Conservation (phyloP, 2,888 invertebrate genomes). For the Emesis russula region DNA sequence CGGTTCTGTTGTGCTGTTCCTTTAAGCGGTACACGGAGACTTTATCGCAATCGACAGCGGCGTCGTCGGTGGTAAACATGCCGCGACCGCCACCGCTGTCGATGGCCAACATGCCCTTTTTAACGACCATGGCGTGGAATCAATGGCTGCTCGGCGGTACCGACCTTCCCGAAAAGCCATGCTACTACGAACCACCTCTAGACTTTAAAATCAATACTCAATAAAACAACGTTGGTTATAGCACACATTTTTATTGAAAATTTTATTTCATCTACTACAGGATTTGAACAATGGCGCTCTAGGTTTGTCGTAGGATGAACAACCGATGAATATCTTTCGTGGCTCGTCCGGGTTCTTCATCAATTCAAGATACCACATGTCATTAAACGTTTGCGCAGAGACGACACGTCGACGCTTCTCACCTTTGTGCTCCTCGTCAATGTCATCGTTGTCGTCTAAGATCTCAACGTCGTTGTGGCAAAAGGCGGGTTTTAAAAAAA, state of each 20-base stretch:
- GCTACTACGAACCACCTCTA: constrained; percentile 30
- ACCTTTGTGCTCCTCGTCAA: not conserved
- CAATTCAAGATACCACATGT: not conserved
- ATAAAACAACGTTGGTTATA: too few species aligned
- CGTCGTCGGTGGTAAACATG: not conserved
- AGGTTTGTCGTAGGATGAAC: not conserved
- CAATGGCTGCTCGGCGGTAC: constrained; percentile 29
- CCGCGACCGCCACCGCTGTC: not conserved
- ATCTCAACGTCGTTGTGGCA: constrained; percentile 25
- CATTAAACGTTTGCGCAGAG: not conserved
- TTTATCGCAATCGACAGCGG: constrained; percentile 2
- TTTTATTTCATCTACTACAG: too few species aligned
- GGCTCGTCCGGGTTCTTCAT: not conserved
- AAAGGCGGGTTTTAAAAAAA: constrained; percentile 26
- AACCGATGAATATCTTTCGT: not conserved
- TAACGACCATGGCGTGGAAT: constrained; percentile 30
- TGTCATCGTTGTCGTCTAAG: not conserved
- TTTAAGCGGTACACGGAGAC: constrained; percentile 27
- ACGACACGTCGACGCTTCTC: constrained; percentile 16
- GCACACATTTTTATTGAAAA: too few species aligned
- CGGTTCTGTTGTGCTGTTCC: constrained; percentile 29
- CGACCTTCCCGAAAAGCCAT: constrained; percentile 22
- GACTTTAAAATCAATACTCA: constrained; percentile 2
- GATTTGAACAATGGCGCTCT: not conserved
- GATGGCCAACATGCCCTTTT: constrained; percentile 11